Evolutionary conservation across 2,888 invertebrate genomes (phyloP), one percentile per base, ranked within the genome.

Genomic region (Stramonita haemastoma): DNA sequence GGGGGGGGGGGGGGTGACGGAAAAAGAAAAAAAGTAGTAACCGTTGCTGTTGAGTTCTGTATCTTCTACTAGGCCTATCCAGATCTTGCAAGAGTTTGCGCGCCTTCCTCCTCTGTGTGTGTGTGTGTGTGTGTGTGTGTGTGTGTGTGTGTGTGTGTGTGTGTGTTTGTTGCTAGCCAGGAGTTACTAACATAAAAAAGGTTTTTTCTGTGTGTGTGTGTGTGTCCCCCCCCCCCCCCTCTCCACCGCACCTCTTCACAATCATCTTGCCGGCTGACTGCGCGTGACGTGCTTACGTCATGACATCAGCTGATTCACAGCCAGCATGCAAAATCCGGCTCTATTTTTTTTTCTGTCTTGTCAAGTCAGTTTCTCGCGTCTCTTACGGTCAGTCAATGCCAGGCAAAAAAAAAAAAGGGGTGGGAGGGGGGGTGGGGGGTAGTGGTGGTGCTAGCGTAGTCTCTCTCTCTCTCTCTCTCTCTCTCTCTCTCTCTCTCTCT

Each of bases 221-320:
- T 79, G n/a, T 79, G n/a, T 79, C 19, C 34, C 19, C 19, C 36
- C 66, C 66, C 13, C 26, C 26, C 66, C 26, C 66, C 1, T 13
- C 66, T 13, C 66, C 66, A 6, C 17, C 66, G 26, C 26, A 66
- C 66, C 19, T 26, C 66, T 66, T 17, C 66, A 26, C 66, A 26
- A 17, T 17, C 66, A 26, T 2, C 26, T 79, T 11, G 13, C 32
- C 22, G 36, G 81, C 26, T 36, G 81, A 11, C 81, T 22, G 46
- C 46, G 81, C 81, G 81, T 83, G 81, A 46, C 81, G 22, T 83
- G 36, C 81, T 83, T 36, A 26, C 77, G 77, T 83, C 81, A 83
- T 29, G 73, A 6, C 46, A 79, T 83, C 81, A 83, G 81, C 81
- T 83, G 81, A 83, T 83, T 83, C 81, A 83, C 4, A 22, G 36